Base-by-base conservation (phyloP, 2,113 vertebrate genomes). In the Trinectes maculatus region DNA sequence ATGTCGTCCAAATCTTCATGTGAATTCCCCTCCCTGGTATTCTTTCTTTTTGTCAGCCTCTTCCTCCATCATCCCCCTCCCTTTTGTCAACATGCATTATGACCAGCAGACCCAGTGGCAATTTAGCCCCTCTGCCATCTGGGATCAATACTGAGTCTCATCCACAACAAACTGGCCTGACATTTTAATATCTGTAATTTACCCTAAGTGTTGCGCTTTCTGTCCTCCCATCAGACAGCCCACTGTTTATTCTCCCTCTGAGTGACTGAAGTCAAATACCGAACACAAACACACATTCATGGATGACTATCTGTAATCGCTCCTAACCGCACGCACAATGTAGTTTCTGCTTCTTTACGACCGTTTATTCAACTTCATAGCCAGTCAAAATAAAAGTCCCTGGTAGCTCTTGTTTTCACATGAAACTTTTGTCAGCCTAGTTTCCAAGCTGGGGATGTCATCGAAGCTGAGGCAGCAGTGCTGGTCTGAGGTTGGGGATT, bases 141-240 rank as follows among this genome's bases (percentile, higher is more conserved):
- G 91, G 92, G 89, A 92, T 91, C 92, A 91, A 92, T 92, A 92
- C 80, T 47, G 68, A 74, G 83, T 88, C 86, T 88, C 86, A 86
- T 91, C 87, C 82, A 77, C 85, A 86, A 88, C 87, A 83, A 74
- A 73, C 79, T 51, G 53, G 75, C 63, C 83, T 91, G 90, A 92
- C 89, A 81, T 89, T 83, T 91, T 91, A 92, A 92, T 92, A 91
- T 92, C 89, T 89, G 91, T 92, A 91, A 93, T 92, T 93, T 90
- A 82, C 85, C 70, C 82, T 91, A 90, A 88, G 89, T 89, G 89
- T 87, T 89, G 86, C 89, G 87, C 80, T 90, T 91, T 91, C 81
- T 91, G 88, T 91, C 90, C 85, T 72, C 74, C 82, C 68, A 75
- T 61, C 80, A 89, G 85, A 85, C 68, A 66, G 78, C 76, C 71